These are phyloP conservation scores for Cygnus olor DNA, from an alignment of 2,797 vertebrate genomes.

Conservation along the genomic window DNA sequence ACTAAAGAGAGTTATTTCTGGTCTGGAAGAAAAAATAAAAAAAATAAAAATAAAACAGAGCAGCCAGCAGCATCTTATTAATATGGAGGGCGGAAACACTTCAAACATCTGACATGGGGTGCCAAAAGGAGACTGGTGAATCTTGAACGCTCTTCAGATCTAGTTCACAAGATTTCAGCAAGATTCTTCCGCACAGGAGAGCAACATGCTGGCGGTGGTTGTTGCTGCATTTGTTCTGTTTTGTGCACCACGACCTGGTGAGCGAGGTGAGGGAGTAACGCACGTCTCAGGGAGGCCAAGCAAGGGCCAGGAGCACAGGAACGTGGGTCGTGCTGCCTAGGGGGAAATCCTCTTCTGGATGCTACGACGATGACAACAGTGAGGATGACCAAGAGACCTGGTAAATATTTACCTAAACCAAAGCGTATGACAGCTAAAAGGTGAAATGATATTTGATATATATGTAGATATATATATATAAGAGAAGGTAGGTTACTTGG, in stretches of 20 bases:
- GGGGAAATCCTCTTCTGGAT: neutral
- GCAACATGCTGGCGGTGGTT: rapidly evolving
- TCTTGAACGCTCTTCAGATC: neutral
- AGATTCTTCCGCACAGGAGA: neutral
- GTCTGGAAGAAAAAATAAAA: neutral
- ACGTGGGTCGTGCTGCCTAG: neutral
- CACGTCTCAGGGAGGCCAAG: neutral
- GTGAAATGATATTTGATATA: neutral
- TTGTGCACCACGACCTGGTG: neutral
- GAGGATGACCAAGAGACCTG: neutral
- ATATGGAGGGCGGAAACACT: neutral
- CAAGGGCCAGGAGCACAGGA: neutral
- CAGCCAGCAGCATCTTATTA: neutral
- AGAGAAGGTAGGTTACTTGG: neutral
- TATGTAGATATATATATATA: neutral
- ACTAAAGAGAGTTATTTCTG: neutral
- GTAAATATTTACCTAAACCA: neutral
- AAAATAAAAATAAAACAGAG: neutral
- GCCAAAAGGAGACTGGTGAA: neutral
- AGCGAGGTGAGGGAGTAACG: neutral
- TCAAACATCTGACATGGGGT: neutral
- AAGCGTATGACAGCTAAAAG: neutral
- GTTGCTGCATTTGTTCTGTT: neutral
- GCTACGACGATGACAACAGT: neutral
- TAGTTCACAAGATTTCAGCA: neutral